phyloP scores from a whole-genome alignment of 2,797 vertebrate genomes.

The Chelonia mydas region DNA sequence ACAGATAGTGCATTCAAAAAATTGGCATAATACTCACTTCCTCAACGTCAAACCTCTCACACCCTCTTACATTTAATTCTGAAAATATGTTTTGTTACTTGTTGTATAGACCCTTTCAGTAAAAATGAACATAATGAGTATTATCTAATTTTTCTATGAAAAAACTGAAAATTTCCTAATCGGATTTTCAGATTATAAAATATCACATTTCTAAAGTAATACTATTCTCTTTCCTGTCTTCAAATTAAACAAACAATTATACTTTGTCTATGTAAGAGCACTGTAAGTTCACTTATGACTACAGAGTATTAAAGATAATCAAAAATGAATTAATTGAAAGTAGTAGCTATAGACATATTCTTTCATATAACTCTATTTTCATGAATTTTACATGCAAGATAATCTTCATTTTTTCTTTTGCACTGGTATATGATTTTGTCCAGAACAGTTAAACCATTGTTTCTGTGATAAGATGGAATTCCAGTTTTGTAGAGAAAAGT shows the following conservation, averaged over 20 bases:
- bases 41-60: background rate
- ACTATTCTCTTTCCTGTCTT: background rate
- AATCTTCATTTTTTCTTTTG: constrained; percentile 78
- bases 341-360: constrained; percentile 40
- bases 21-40: background rate
- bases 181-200: background rate
- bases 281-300: constrained; percentile 18
- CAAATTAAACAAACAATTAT: constrained; percentile 8
- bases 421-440: constrained; percentile 83
- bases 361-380: constrained; percentile 60
- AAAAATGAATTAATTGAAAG: constrained; percentile 22
- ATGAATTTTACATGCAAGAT: constrained; percentile 71
- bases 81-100: background rate
- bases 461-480: constrained; percentile 83
- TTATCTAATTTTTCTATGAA: background rate
- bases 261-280: background rate
- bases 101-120: background rate
- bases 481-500: constrained; percentile 82
- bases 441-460: constrained; percentile 82
- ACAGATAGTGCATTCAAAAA: background rate
- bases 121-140: background rate
- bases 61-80: background rate
- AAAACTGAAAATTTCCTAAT: background rate
- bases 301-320: constrained; percentile 11
- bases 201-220: background rate